A percentile compares a stretch with the other conserved stretches of the same genome.
Conservation (phyloP, 64 coral and sea anemone species). For the Pachyseris speciosa region DNA sequence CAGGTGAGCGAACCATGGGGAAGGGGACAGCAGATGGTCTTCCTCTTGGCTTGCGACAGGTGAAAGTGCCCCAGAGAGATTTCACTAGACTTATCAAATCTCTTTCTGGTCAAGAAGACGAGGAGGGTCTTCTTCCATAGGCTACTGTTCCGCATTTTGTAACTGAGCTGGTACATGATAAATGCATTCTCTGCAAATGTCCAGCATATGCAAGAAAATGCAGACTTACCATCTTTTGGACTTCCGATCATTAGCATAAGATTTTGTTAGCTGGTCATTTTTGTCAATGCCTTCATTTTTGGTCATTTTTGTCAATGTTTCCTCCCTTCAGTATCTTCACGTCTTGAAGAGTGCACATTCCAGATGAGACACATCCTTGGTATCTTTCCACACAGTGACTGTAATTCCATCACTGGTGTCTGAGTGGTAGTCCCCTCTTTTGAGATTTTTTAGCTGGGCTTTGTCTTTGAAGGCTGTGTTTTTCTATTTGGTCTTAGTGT, state of each 20-base stretch:
- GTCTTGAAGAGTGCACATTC: not conserved
- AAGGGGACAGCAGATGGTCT: no score
- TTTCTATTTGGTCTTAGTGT: not conserved
- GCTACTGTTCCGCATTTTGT: not conserved
- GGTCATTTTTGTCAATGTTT: not conserved
- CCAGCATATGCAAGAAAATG: constrained; percentile 1
- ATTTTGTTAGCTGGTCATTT: not conserved
- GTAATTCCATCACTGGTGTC: not conserved
- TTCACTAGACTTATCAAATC: no score
- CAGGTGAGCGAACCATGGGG: no score
- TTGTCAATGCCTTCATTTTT: no score
- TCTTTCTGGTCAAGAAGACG: not conserved
- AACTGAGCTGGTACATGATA: not conserved
- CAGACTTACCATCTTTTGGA: not conserved
- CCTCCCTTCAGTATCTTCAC: not conserved
- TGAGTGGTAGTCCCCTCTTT: not conserved
- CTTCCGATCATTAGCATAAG: not conserved
- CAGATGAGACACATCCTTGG: not conserved
- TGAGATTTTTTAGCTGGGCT: not conserved
- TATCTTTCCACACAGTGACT: not conserved
- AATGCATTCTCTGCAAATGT: constrained; percentile 10
- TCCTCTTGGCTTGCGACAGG: no score
- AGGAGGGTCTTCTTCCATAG: not conserved
- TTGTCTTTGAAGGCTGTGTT: not conserved
- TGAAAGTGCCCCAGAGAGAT: no score